Evolutionary conservation across 1,140 invertebrate species (phyloP), one percentile per base, ranked within the genome.

Genomic region (Aphaenogaster floridana): DNA sequence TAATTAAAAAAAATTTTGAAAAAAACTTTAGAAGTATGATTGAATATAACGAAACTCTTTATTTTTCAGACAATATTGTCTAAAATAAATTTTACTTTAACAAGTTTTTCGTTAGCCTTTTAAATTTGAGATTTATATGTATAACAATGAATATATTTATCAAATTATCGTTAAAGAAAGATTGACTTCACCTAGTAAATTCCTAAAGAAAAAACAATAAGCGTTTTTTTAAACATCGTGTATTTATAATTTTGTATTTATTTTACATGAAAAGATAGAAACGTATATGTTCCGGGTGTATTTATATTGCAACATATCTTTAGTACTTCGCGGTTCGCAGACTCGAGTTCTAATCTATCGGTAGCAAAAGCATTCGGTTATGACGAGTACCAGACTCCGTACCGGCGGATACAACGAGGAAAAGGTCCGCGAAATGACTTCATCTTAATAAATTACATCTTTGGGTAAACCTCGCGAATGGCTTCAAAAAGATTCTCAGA

Each of bases 391-490:
- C 94, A 95, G 94, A 91, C 89, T 83, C 81, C 71, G 86, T 87
- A 28, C 84, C 76, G 84, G 89, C 88, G 87, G 79, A 89, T 88
- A 88, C 81, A 79, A 54, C 79, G 69, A 66, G 66, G 80, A 63
- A 81, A 89, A 74, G 68, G 74, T 2, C 21, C 52, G 54, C 91
- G 87, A 92, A 94, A 94, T 93, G 90, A 93, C 92, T 94, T 92
- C 92, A 93, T 94, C 94, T 94, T 94, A 94, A 95, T 95, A 94
- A 94, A 94, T 95, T 94, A 95, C 91, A 88, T 88, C 83, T 86
- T 63, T 86, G 90, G 63, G 91, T 93, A 93, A 94, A 94, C 92
- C 86, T 89, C 45, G 91, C 90, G 87, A 89, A 89, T 90, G 61
- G 89, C 93, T 93, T 94, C 94, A 94, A 94, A 94, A 95, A 94